Percentiles rank a stretch among this genome's conserved stretches.
phyloP scores from a whole-genome alignment of 2,797 vertebrate genomes.

The Gymnoscopelus braueri region DNA sequence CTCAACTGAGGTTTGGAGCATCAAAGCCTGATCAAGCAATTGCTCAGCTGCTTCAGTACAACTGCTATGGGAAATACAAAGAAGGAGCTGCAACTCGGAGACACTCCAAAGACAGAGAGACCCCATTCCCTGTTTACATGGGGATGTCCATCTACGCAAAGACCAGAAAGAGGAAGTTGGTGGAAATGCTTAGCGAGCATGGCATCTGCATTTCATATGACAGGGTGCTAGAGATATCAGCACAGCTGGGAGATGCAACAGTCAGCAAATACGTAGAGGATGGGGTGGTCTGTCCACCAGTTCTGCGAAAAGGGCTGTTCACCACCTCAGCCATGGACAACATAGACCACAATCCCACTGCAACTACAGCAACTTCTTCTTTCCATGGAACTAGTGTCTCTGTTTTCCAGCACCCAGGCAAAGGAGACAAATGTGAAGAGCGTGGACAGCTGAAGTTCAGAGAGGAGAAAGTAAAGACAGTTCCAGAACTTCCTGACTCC shows the following conservation, averaged over 20 bases:
- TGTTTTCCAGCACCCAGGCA: slow-evolving; percentile 24
- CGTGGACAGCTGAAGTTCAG: background rate
- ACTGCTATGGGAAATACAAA: background rate
- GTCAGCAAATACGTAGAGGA: slow-evolving; percentile 5
- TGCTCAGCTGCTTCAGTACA: background rate
- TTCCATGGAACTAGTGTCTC: slow-evolving; percentile 19
- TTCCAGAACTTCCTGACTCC: slow-evolving; percentile 13
- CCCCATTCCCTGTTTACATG: slow-evolving; percentile 24
- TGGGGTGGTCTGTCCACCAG: slow-evolving; percentile 12
- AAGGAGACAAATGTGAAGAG: background rate
- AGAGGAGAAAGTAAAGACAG: slow-evolving; percentile 8
- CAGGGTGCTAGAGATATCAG: slow-evolving; percentile 17
- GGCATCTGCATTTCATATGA: slow-evolving; percentile 15
- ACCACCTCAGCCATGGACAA: slow-evolving; percentile 17
- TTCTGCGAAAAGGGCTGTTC: slow-evolving; percentile 11
- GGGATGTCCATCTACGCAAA: slow-evolving; percentile 23
- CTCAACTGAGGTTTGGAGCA: slow-evolving; percentile 14
- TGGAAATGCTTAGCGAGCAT: slow-evolving; percentile 23
- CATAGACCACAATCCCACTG: slow-evolving; percentile 14
- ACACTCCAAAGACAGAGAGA: slow-evolving; percentile 23
- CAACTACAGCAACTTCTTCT: slow-evolving; percentile 11
- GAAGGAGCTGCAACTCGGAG: slow-evolving; percentile 16
- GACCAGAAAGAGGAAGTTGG: slow-evolving; percentile 18
- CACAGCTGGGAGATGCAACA: slow-evolving; percentile 8
- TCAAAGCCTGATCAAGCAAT: slow-evolving; percentile 1